Percentiles rank a stretch among this genome's conserved stretches.
phyloP scores from a whole-genome alignment of 2,113 vertebrate species.

The Cettia cetti region DNA sequence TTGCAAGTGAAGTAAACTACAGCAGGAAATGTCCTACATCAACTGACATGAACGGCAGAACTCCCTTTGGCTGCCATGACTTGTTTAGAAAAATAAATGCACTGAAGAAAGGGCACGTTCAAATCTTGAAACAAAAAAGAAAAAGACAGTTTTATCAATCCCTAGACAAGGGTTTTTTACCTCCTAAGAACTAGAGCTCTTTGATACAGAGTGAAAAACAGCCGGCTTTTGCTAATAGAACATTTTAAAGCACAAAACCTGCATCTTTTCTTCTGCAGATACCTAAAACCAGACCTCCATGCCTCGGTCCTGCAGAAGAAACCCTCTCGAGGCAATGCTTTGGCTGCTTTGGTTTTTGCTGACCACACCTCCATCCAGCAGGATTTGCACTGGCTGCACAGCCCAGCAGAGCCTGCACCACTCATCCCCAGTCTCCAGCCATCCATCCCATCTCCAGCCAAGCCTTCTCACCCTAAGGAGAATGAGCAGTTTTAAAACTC shows the following conservation, averaged over 20 bases:
- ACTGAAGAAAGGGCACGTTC: not conserved
- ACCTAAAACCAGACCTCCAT: not conserved
- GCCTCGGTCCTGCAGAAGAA: not conserved
- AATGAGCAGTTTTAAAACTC: not conserved
- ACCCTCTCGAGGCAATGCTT: not conserved
- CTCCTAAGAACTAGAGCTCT: not conserved
- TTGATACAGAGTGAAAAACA: not conserved
- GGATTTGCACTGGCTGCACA: not conserved
- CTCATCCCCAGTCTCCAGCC: not conserved
- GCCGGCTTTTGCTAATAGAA: not conserved
- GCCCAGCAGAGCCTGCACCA: not conserved
- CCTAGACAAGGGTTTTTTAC: not conserved
- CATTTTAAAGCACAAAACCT: not conserved
- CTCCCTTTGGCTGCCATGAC: not conserved
- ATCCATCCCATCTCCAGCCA: not conserved
- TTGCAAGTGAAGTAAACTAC: not conserved
- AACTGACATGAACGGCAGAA: not conserved
- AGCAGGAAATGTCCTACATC: not conserved
- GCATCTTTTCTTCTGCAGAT: constrained; percentile 7
- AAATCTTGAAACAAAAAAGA: not conserved
- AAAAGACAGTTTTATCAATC: constrained; percentile 30
- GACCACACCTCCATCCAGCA: not conserved
- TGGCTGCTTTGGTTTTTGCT: not conserved
- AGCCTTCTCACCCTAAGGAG: not conserved
- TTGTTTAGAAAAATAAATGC: not conserved